These are phyloP conservation scores for Liolophura sinensis DNA, from an alignment of 1,140 invertebrate species.

Conservation along the genomic window DNA sequence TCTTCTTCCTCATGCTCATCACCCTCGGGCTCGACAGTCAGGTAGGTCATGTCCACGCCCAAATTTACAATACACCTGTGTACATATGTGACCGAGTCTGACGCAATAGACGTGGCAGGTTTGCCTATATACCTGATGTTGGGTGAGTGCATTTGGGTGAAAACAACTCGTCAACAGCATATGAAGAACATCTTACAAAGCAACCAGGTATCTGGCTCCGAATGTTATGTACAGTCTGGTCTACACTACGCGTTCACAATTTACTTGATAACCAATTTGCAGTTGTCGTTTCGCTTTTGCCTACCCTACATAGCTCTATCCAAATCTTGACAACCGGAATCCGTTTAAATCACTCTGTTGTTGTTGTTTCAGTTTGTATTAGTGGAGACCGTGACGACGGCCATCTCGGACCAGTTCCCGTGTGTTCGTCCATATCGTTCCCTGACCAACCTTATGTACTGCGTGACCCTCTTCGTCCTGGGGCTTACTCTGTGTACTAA, in stretches of 20 bases:
- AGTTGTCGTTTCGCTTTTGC: constrained; percentile 68
- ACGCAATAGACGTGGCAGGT: too few species aligned
- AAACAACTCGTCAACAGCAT: too few species aligned
- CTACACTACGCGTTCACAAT: too few species aligned
- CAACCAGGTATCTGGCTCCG: too few species aligned
- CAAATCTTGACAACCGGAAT: too few species aligned
- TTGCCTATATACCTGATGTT: too few species aligned
- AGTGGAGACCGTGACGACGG: constrained; percentile 75
- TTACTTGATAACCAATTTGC: background rate
- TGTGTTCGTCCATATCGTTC: constrained; percentile 57
- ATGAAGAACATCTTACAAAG: too few species aligned
- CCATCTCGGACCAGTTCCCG: constrained; percentile 72
- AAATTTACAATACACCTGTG: too few species aligned
- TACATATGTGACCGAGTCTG: too few species aligned
- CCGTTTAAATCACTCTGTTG: background rate
- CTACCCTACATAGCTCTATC: too few species aligned
- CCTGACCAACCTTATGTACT: constrained; percentile 30
- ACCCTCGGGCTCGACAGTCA: constrained; percentile 89
- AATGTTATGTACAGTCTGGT: too few species aligned
- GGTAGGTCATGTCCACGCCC: constrained; percentile 64
- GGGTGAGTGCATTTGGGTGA: too few species aligned
- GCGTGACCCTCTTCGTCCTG: constrained; percentile 39
- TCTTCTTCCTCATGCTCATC: constrained; percentile 94
- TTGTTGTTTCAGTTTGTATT: constrained; percentile 73
- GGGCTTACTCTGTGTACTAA: constrained; percentile 44